phyloP scores from a whole-genome alignment of 1,140 invertebrate species.

The Zaprionus capensis region DNA sequence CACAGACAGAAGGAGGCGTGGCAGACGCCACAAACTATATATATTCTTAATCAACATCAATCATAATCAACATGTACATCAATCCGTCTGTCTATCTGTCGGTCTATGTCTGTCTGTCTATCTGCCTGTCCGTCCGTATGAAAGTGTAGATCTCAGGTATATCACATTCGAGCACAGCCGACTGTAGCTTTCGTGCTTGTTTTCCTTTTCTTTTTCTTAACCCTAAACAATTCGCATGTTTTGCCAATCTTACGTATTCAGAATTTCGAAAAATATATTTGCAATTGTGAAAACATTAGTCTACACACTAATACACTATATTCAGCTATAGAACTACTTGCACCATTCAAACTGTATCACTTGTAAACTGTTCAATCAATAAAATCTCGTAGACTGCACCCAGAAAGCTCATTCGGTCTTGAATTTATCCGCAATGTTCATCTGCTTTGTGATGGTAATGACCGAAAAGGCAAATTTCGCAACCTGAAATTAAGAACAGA shows the following conservation, averaged over 20 bases:
- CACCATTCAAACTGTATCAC: slow-evolving; percentile 1
- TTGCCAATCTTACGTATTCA: background rate
- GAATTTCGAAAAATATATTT: slow-evolving; percentile 7
- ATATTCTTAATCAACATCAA: too few relatives aligned
- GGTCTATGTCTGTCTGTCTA: too few relatives aligned
- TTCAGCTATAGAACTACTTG: background rate
- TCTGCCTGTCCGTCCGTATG: too few relatives aligned
- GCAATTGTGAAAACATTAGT: background rate
- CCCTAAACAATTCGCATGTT: background rate
- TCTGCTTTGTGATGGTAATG: slow-evolving; percentile 67
- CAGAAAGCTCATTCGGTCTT: slow-evolving; percentile 51
- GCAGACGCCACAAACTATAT: too few relatives aligned
- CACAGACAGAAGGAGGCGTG: too few relatives aligned
- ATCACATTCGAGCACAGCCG: too few relatives aligned
- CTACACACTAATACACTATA: background rate
- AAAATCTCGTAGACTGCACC: background rate
- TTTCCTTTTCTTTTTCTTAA: background rate
- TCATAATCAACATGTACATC: too few relatives aligned
- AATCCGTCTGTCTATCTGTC: too few relatives aligned
- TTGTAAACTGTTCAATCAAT: slow-evolving; percentile 2
- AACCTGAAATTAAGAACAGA: slow-evolving; percentile 40
- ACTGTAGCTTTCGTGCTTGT: too few relatives aligned
- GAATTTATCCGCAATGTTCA: slow-evolving; percentile 73
- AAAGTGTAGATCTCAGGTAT: too few relatives aligned
- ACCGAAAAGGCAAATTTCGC: slow-evolving; percentile 73